phyloP scores from a whole-genome alignment of 2,888 invertebrate genomes.

The Hydriomena furcata region DNA sequence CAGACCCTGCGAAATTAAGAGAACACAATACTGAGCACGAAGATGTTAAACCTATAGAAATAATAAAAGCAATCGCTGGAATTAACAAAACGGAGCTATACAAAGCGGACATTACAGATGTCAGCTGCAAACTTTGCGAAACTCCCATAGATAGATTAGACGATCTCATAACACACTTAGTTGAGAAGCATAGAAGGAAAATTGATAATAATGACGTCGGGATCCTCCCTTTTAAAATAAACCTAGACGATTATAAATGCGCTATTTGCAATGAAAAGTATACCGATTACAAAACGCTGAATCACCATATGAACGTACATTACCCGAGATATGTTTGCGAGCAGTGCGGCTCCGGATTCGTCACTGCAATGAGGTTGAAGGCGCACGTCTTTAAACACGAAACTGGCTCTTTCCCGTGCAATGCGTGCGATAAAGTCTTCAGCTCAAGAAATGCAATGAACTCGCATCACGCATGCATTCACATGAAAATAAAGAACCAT shows the following conservation, averaged over 20 bases:
- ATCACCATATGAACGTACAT: slow-evolving; percentile 56
- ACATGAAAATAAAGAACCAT: slow-evolving; percentile 70
- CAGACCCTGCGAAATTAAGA: slow-evolving; percentile 57
- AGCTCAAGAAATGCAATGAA: slow-evolving; percentile 72
- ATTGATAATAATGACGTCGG: slow-evolving; percentile 40
- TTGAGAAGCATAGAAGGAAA: slow-evolving; percentile 37
- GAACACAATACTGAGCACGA: slow-evolving; percentile 53
- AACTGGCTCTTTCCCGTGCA: slow-evolving; percentile 68
- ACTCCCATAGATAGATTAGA: slow-evolving; percentile 46
- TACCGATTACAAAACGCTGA: slow-evolving; percentile 23
- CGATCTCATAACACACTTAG: slow-evolving; percentile 45
- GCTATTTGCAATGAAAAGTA: slow-evolving; percentile 9
- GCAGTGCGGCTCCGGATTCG: slow-evolving; percentile 38
- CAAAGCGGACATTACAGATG: slow-evolving; percentile 67
- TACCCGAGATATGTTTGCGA: slow-evolving; percentile 56
- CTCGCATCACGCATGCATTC: slow-evolving; percentile 76
- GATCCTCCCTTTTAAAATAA: slow-evolving; percentile 19
- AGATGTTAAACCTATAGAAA: slow-evolving; percentile 39
- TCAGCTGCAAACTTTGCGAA: slow-evolving; percentile 61
- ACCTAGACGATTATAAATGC: slow-evolving; percentile 12
- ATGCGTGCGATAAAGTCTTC: slow-evolving; percentile 76
- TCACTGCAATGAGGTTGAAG: slow-evolving; percentile 58
- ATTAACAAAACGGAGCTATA: slow-evolving; percentile 60
- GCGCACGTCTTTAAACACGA: slow-evolving; percentile 67
- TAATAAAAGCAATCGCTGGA: slow-evolving; percentile 42